Conservation (phyloP, 1,140 invertebrate genomes). For the Euura saliciscinereae region DNA sequence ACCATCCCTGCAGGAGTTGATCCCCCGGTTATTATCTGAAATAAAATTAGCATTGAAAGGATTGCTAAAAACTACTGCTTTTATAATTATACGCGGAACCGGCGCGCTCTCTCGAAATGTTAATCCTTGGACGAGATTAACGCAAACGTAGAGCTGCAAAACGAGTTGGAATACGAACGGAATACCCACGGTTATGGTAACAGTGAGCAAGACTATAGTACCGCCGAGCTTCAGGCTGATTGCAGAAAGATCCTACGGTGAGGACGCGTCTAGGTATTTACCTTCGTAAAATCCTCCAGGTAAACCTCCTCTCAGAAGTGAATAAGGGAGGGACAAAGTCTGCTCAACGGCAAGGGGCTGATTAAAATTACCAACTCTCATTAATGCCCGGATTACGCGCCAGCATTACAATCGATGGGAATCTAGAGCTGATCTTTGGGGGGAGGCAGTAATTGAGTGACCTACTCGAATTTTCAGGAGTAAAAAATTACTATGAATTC, state of each 20-base stretch:
- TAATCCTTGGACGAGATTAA: background rate
- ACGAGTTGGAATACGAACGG: no score
- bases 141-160: background rate
- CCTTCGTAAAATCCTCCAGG: background rate
- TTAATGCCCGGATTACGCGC: background rate
- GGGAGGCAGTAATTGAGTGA: background rate
- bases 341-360: background rate
- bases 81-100: background rate
- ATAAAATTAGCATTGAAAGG: background rate
- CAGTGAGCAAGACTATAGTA: no score
- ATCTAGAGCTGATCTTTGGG: background rate
- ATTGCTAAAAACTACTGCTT: constrained; percentile 7
- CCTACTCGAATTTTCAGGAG: background rate
- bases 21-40: constrained; percentile 2
- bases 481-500: background rate
- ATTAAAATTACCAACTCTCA: constrained; percentile 5
- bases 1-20: background rate
- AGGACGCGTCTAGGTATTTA: background rate
- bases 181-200: no score
- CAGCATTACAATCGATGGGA: background rate
- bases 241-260: background rate
- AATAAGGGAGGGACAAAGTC: background rate
- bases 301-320: background rate
- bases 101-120: background rate
- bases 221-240: background rate